A percentile compares a stretch with the other conserved stretches of the same genome.
phyloP scores from a whole-genome alignment of 2,797 vertebrate species.

The Coregonus ussuriensis region DNA sequence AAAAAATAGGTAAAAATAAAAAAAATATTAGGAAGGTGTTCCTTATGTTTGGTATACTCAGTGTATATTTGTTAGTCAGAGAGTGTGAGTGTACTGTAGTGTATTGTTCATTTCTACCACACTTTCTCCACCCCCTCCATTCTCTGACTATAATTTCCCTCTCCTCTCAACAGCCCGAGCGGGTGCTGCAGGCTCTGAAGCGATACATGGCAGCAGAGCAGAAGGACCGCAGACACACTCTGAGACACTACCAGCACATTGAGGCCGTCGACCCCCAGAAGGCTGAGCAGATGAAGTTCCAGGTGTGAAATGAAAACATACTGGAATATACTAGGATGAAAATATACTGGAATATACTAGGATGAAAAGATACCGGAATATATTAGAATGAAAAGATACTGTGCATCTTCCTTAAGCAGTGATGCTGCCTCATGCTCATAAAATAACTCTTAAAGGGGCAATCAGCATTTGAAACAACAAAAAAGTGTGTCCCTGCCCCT shows the following conservation, averaged over 20 bases:
- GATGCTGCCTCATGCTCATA: neutral
- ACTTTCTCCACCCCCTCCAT: neutral
- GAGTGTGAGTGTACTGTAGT: neutral
- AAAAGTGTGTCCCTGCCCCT: no score
- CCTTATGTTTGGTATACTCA: no score
- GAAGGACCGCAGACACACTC: conserved; percentile 96
- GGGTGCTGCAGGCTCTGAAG: conserved; percentile 93
- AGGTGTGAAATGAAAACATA: conserved; percentile 69
- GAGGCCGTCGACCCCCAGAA: conserved; percentile 97
- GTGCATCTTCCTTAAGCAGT: neutral
- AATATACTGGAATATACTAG: no score
- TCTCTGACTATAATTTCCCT: neutral
- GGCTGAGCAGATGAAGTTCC: conserved; percentile 94
- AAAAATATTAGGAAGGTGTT: no score
- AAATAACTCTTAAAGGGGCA: neutral
- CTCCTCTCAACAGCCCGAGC: conserved; percentile 80
- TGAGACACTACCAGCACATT: conserved; percentile 96
- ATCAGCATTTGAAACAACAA: no score
- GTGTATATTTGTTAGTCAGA: neutral
- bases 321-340: neutral
- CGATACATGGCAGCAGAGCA: conserved; percentile 96
- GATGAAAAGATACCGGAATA: no score
- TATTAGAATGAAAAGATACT: no score
- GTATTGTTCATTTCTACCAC: neutral
- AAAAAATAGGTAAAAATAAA: no score